phyloP scores from a whole-genome alignment of 2,797 vertebrate genomes.

The Podarcis lilfordi region DNA sequence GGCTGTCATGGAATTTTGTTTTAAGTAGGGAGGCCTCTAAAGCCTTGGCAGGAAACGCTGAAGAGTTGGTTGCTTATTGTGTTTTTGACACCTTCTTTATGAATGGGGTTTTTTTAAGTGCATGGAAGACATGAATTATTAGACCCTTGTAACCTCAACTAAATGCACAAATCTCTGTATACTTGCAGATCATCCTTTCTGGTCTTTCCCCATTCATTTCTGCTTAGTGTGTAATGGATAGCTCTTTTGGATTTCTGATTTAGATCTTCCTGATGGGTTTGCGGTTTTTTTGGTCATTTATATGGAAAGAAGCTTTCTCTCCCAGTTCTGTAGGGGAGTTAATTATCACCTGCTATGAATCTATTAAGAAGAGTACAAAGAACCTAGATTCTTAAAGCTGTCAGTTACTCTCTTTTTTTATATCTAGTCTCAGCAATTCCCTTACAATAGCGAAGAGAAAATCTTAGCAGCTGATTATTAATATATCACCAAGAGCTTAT shows the following conservation, averaged over 20 bases:
- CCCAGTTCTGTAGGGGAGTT: not conserved
- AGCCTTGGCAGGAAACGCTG: not conserved
- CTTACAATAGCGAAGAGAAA: not conserved
- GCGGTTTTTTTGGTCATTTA: not conserved
- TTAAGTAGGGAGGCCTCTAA: not conserved
- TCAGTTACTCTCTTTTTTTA: not conserved
- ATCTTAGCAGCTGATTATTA: conserved; percentile 11
- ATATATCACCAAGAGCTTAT: not conserved
- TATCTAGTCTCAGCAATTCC: not conserved
- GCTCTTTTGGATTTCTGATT: not conserved
- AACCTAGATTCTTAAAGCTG: not conserved
- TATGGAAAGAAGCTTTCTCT: not conserved
- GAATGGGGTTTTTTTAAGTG: not conserved
- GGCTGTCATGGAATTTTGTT: not conserved
- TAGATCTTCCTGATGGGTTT: no score
- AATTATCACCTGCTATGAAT: not conserved
- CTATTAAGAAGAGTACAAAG: conserved; percentile 3
- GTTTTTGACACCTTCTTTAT: not conserved
- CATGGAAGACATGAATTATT: no score
- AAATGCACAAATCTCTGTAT: not conserved
- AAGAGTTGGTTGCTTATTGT: not conserved
- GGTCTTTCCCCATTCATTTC: not conserved
- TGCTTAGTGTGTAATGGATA: not conserved
- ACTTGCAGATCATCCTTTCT: not conserved
- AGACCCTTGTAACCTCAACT: not conserved